Percentiles rank a stretch among this genome's conserved stretches.
These are phyloP conservation scores for Lytechinus pictus DNA, from an alignment of 35 echinoderm and acorn worm species.

Conservation along the genomic window DNA sequence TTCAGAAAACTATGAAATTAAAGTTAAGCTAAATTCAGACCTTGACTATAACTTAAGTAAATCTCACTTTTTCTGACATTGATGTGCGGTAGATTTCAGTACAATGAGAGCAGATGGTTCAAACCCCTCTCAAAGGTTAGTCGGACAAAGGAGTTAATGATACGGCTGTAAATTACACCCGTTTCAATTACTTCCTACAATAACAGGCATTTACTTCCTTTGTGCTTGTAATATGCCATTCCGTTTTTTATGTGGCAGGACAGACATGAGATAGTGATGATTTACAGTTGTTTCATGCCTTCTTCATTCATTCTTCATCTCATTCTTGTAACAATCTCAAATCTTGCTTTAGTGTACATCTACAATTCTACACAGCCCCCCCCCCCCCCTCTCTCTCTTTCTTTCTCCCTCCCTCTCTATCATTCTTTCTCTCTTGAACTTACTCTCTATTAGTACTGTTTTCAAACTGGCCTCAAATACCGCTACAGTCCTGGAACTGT, in stretches of 20 bases:
- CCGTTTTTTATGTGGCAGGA: neutral
- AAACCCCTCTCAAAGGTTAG: neutral
- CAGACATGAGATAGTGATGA: neutral
- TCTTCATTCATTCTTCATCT: neutral
- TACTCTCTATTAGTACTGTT: neutral
- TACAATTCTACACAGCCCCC: neutral
- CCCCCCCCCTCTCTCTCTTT: neutral
- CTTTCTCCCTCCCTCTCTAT: neutral
- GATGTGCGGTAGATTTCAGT: neutral
- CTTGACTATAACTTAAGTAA: neutral
- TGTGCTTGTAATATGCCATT: neutral
- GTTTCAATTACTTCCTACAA: constrained; percentile 19
- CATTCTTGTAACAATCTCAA: neutral
- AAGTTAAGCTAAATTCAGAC: neutral
- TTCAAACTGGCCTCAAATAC: too few relatives aligned
- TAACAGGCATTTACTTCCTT: constrained; percentile 4
- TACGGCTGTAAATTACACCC: neutral
- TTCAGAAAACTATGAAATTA: neutral
- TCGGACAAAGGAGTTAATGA: neutral
- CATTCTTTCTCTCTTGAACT: too few relatives aligned
- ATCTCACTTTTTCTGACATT: neutral
- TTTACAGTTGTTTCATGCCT: neutral
- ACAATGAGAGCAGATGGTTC: neutral
- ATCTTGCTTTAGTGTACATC: neutral
- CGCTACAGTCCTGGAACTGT: too few relatives aligned